Percentiles rank a stretch among this genome's conserved stretches.
Conservation (phyloP, 1,140 invertebrate species). For the Drosophila watanabei region DNA sequence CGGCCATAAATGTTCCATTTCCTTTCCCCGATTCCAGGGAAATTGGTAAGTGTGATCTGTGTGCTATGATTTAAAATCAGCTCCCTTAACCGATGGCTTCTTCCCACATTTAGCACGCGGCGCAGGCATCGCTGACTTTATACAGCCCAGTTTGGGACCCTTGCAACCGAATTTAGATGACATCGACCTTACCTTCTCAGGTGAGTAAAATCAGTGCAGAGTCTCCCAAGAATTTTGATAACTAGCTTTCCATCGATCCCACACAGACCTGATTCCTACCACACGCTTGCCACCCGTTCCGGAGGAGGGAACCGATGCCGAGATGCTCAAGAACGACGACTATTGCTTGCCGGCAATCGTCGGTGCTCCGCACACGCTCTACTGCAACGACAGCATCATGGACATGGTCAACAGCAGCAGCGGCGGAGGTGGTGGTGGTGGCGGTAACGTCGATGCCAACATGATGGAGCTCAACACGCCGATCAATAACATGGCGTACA, state of each 20-base stretch:
- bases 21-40: constrained; percentile 98
- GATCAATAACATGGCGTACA: constrained; percentile 60
- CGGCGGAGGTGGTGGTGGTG: constrained; percentile 1
- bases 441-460: constrained; percentile 63
- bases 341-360: constrained; percentile 75
- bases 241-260: not conserved
- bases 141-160: constrained; percentile 98
- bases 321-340: constrained; percentile 82
- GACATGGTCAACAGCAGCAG: constrained; percentile 55
- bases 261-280: constrained; percentile 74
- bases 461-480: constrained; percentile 84
- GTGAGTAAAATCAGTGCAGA: constrained; percentile 84
- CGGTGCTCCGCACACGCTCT: constrained; percentile 74
- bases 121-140: constrained; percentile 95
- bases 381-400: constrained; percentile 74
- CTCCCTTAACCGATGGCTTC: not conserved
- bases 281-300: constrained; percentile 87
- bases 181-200: constrained; percentile 94
- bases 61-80: not conserved
- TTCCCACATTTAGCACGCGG: constrained; percentile 86
- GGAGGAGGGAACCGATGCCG: constrained; percentile 86
- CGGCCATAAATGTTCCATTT: constrained; percentile 95
- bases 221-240: too few species aligned
- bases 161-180: constrained; percentile 99
- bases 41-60: constrained; percentile 90